Evolutionary conservation across 2,113 vertebrate species (phyloP), one percentile per base, ranked within the genome.

Genomic region (Micromys minutus): DNA sequence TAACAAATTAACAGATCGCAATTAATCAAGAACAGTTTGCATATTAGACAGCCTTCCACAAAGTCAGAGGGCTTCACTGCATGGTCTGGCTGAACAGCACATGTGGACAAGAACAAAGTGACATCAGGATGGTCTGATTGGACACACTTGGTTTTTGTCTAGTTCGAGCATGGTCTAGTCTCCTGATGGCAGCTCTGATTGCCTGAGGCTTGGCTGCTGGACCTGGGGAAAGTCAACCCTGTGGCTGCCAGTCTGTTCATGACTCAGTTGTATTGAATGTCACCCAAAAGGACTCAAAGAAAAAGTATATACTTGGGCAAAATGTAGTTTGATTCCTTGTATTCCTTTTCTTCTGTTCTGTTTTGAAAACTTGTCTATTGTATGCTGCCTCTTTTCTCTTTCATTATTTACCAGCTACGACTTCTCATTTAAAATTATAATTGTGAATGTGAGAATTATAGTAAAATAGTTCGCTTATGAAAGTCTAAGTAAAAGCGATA

Each of bases 371-470:
- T 76, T 55, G 26, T 52, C n/a, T 61, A 11, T 80, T 94, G 77
- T 65, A 47, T 67, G 36, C 59, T 93, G 61, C 24, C 22, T 45
- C 74, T 93, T 84, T 77, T 90, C 79, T 85, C 61, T 90, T 74
- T 79, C 74, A 5, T 75, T 92, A 57, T 34, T 57, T 79, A 15
- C 13, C 12, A 67, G 1, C 5, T 83, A 39, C 63, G 89, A 24
- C 8, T 87, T n/a, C 84, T 61, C 5, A 34, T 81, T 89, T n/a
- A 39, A 55, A 77, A 59, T 42, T 55, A 86, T 26, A 95, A 94
- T 95, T 8, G 9, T 67, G 26, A 47, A 12, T 69, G 42, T 63
- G 86, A 21, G 6, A 55, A 39, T 65, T 94, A 59, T 71, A 39
- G 7, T 47, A 5, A 94, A 90, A 67, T 67, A 17, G 87, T 94